phyloP scores from a whole-genome alignment of 30 jellyfish, hydroid and myxozoan genomes.

The Pelagia noctiluca region DNA sequence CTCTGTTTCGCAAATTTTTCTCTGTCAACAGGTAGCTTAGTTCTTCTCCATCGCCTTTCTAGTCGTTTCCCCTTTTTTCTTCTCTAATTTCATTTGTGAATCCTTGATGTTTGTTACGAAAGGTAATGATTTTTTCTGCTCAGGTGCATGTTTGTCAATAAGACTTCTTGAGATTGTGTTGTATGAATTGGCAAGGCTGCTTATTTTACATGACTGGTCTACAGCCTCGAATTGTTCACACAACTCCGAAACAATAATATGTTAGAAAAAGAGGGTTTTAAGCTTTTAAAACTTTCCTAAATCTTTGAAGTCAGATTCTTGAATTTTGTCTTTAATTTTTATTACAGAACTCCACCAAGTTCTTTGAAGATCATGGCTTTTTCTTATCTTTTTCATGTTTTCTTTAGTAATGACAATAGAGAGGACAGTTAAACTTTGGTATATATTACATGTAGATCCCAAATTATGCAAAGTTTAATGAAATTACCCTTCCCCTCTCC shows the following conservation, averaged over 20 bases:
- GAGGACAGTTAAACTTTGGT: too few relatives aligned
- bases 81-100: constrained; percentile 57
- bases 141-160: constrained; percentile 65
- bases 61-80: constrained; percentile 60
- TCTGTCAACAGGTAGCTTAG: constrained; percentile 66
- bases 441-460: too few relatives aligned
- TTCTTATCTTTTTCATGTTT: too few relatives aligned
- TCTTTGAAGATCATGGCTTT: too few relatives aligned
- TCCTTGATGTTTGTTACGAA: constrained; percentile 60
- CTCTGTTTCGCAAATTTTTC: constrained; percentile 63
- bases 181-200: constrained; percentile 58
- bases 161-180: constrained; percentile 65
- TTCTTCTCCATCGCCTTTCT: constrained; percentile 68
- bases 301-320: too few relatives aligned
- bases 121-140: constrained; percentile 58
- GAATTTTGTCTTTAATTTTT: too few relatives aligned
- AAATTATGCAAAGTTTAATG: too few relatives aligned
- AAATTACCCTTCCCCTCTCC: too few relatives aligned
- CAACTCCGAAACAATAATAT: constrained; percentile 55
- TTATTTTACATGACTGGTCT: constrained; percentile 63
- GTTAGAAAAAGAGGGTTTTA: too few relatives aligned
- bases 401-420: too few relatives aligned
- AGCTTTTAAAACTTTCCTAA: too few relatives aligned
- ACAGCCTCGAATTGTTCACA: constrained; percentile 65
- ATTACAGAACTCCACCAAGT: too few relatives aligned